Evolutionary conservation across 2,113 vertebrate genomes (phyloP), one percentile per base, ranked within the genome.

Genomic region (Salvelinus fontinalis): DNA sequence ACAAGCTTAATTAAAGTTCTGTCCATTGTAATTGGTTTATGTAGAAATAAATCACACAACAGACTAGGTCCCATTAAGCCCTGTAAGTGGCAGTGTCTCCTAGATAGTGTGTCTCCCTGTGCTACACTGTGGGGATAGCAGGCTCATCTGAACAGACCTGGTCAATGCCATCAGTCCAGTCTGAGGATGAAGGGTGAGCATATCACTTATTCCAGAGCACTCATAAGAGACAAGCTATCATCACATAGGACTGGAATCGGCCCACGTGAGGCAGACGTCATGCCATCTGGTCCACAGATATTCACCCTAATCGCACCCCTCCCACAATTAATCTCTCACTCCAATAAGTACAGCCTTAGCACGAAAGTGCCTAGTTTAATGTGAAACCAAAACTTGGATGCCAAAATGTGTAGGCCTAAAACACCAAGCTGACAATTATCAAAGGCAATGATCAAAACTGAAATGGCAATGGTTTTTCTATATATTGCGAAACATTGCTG

Each of bases 1-100:
- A 79, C 73, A 73, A 65, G 66, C 20, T 81, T 79, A 85, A 90
- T 84, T 84, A 89, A 84, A 71, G 60, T 80, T 70, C 76, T 79
- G 85, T 83, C 80, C 81, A 78, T 70, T 77, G 44, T 76, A 87
- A 83, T 85, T 81, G 49, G 76, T 71, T 83, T 72, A 80, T 44
- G 39, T 44, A 22, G 54, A 67, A 26, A n/a, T 49, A 59, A 59
- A 44, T 80, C 51, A 84, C 68, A 70, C 75, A 83, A 66, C 44
- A 81, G 74, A 79, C 73, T 60, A 57, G 29, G 20, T 20, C 24
- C 39, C 27, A 59, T 76, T 66, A 76, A 85, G 83, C 74, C 70
- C 51, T 68, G 44, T 2, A 16, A 72, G 73, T 14, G 65, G 34
- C 73, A 44, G 39, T 44, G 9, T 12, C 39, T 44, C 8, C 39